Conservation (phyloP, 2,797 vertebrate species). For the Dendrocincla fuliginosa region DNA sequence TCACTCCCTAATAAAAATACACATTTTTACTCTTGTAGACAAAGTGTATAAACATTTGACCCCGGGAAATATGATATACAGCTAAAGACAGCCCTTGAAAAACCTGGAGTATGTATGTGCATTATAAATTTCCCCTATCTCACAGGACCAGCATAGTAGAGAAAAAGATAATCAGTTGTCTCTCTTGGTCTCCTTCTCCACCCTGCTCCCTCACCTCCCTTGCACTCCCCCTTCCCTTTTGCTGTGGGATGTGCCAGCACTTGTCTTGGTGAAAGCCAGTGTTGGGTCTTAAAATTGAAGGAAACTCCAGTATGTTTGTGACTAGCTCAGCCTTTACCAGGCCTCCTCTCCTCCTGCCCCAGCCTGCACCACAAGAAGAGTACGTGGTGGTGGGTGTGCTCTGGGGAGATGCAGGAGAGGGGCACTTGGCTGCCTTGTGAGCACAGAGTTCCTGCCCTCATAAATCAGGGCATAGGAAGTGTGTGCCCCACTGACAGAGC, state of each 20-base stretch:
- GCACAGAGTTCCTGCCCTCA: background rate
- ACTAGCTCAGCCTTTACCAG: background rate
- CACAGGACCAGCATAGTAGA: background rate
- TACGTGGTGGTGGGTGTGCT: background rate
- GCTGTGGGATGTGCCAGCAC: slow-evolving; percentile 6
- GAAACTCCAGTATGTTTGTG: background rate
- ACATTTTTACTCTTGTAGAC: slow-evolving; percentile 1
- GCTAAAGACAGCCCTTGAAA: slow-evolving; percentile 5
- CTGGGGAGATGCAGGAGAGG: background rate
- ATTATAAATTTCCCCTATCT: slow-evolving; percentile 22
- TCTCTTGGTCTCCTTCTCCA: background rate
- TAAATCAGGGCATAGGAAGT: background rate
- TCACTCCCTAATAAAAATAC: slow-evolving; percentile 17
- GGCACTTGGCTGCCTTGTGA: background rate
- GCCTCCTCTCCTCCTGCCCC: background rate
- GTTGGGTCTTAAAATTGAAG: slow-evolving; percentile 5
- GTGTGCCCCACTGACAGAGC: background rate
- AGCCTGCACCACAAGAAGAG: background rate
- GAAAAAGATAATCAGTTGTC: background rate
- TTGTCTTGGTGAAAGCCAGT: slow-evolving; percentile 48
- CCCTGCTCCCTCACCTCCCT: background rate
- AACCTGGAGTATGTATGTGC: background rate
- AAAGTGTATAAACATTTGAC: slow-evolving; percentile 50
- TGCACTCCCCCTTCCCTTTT: background rate
- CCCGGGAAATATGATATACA: slow-evolving; percentile 8